Base-by-base conservation (phyloP, 2,888 invertebrate genomes). In the Doris montereyensis region DNA sequence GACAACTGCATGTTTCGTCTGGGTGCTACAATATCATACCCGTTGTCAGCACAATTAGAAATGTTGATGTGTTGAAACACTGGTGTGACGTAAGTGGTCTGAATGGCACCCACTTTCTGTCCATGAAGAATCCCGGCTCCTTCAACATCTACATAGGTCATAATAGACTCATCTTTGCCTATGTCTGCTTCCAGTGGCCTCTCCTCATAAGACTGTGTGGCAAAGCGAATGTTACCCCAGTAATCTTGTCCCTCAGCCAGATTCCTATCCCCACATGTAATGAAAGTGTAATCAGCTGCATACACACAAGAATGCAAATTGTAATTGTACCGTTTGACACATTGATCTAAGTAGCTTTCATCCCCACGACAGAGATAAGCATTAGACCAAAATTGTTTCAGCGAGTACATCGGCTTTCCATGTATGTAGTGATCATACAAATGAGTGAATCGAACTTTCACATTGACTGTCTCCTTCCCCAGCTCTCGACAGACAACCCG, bases 191-290 rank as follows among this genome's bases (percentile, higher is more conserved):
- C 67, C 4, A 83, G 67, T 92, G 83, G 95, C 73, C 86, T 80
- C 90, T 96, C 95, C 90, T 98, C 97, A 90, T 97, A 97, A 90
- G 96, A 95, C 1, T 96, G 94, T 89, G 96, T 95, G 0, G 97
- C 95, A 90, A 98, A 97, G 81, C 98, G 93, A 82, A 99, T 95
- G 52, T 99, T 99, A 62, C 99, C 99, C 99, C 99, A 99, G 81
- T 90, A 91, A 32, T 89, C 85, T 68, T 85, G 80, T 0, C 83
- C 81, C 0, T 65, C 52, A 0, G 86, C 87, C 28, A 91, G 83
- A 76, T 90, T 91, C 60, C 90, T 81, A 1, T 85, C 82, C 0
- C 96, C 97, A 89, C 99, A 99, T 85, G 96, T 95, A 21, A 99
- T 94, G 88, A 98, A 99, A 0, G 99, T 96, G 88, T 96, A 99